Base-by-base conservation (phyloP, 2,113 vertebrate species). In the Calidris pugnax region DNA sequence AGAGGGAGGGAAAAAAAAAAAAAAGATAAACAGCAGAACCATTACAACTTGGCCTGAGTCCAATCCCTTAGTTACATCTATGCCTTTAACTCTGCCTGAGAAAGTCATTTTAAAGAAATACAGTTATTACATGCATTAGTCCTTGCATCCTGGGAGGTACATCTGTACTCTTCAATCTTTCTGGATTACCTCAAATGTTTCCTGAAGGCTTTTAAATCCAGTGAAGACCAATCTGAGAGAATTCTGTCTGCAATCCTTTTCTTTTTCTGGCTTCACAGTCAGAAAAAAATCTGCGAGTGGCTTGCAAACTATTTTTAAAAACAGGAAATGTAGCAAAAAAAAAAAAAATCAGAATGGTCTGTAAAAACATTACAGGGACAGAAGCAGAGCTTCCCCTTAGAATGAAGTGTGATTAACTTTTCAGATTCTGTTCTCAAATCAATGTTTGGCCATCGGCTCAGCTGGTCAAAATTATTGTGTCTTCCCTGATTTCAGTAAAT, bases 131-230 rank as follows among this genome's bases (percentile, higher is more conserved):
- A 78, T 76, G 71, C 85, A 60, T 95, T 96, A 96, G 94, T 94
- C 82, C 83, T 87, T 4, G 3, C 83, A 87, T 96, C 85, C 93
- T 93, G 86, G 92, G 94, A 96, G 85, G 86, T 76, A 82, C 85
- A 93, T 59, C 75, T 92, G 64, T 76, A 79, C 67, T 84, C 86
- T 71, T 96, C 92, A 89, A 91, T 96, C 75, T 93, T 55, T 67
- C 33, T 82, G 57, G 67, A 93, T 96, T 94, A 51, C 91, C 79
- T 91, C 72, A 78, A 87, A 88, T 77, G 66, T 94, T 95, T 97
- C 88, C 83, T 98, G 96, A 97, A 97, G 96, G 92, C 87, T 95
- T 95, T 97, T 79, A 92, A 97, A 97, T 95, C 85, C 94, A 93
- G 87, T 60, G 45, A 86, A 97, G 81, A 94, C 87, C 84, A 91